Evolutionary conservation across 2,888 invertebrate species (phyloP).

Genomic region (Miltochrista miniata): DNA sequence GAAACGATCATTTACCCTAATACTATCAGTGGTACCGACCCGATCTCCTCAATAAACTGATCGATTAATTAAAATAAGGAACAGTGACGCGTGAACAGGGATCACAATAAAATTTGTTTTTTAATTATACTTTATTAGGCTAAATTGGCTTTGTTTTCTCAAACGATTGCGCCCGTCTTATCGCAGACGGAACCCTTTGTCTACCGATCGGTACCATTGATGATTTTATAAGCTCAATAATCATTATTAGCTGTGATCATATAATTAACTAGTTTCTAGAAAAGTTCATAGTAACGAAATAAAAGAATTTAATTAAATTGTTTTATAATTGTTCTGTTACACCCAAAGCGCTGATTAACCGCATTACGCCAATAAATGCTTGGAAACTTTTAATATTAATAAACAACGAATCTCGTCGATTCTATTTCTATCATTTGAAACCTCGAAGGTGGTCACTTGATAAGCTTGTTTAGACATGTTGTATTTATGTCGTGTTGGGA

Average conservation of each 20-base stretch:
- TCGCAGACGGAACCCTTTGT: constrained; percentile 68
- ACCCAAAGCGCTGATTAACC: constrained; percentile 39
- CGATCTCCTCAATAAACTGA: constrained; percentile 56
- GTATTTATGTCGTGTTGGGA: constrained; percentile 73
- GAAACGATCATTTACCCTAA: constrained; percentile 56
- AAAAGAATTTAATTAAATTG: constrained; percentile 32
- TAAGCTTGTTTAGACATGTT: constrained; percentile 72
- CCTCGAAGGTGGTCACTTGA: constrained; percentile 75
- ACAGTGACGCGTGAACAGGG: constrained; percentile 68
- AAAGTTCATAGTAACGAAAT: constrained; percentile 41
- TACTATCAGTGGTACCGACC: constrained; percentile 59
- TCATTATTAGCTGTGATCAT: constrained; percentile 76
- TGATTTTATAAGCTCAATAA: constrained; percentile 81
- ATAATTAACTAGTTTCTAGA: constrained; percentile 74
- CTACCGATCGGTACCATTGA: constrained; percentile 71
- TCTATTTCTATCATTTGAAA: constrained; percentile 74
- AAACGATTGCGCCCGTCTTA: constrained; percentile 46
- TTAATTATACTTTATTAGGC: constrained; percentile 78
- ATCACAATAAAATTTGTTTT: constrained; percentile 75
- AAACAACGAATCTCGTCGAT: constrained; percentile 53
- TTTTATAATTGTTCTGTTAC: constrained; percentile 38
- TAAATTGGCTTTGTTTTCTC: constrained; percentile 78
- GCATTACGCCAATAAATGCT: constrained; percentile 37
- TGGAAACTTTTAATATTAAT: constrained; percentile 35
- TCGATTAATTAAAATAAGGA: constrained; percentile 74